A percentile compares a stretch with the other conserved stretches of the same genome.
These are phyloP conservation scores for Hestina assimilis DNA, from an alignment of 1,140 invertebrate genomes.

Conservation along the genomic window DNA sequence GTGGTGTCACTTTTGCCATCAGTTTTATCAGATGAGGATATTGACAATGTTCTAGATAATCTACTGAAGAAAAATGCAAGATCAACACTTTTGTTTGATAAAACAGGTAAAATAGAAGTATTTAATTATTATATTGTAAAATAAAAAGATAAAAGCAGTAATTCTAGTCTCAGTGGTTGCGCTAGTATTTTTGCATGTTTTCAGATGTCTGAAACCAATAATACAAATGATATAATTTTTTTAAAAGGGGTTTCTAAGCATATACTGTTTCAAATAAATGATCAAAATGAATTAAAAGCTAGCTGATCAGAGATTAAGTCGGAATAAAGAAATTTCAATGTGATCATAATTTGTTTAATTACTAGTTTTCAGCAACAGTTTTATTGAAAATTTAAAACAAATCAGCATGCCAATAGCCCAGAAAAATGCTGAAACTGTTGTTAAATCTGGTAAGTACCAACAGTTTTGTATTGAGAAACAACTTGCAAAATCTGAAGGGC, in stretches of 20 bases:
- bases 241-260: no score
- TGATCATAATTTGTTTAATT: constrained; percentile 36
- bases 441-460: constrained; percentile 84
- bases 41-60: constrained; percentile 84
- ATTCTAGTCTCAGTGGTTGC: no score
- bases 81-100: constrained; percentile 77
- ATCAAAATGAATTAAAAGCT: no score
- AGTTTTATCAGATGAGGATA: constrained; percentile 87
- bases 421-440: constrained; percentile 85
- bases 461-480: constrained; percentile 81
- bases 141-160: no score
- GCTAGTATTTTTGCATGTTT: no score
- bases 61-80: constrained; percentile 80
- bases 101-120: constrained; percentile 64
- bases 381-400: constrained; percentile 84
- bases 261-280: no score
- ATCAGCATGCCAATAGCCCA: constrained; percentile 84
- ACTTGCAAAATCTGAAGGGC: constrained; percentile 70
- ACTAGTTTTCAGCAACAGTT: constrained; percentile 81
- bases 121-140: no score
- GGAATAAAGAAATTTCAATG: no score
- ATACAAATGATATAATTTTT: no score
- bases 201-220: no score
- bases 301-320: no score
- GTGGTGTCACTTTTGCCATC: constrained; percentile 88